Evolutionary conservation across 30 jellyfish, hydroid and myxozoan genomes (phyloP), one percentile per base, ranked within the genome.

Genomic region (Pelagia noctiluca): DNA sequence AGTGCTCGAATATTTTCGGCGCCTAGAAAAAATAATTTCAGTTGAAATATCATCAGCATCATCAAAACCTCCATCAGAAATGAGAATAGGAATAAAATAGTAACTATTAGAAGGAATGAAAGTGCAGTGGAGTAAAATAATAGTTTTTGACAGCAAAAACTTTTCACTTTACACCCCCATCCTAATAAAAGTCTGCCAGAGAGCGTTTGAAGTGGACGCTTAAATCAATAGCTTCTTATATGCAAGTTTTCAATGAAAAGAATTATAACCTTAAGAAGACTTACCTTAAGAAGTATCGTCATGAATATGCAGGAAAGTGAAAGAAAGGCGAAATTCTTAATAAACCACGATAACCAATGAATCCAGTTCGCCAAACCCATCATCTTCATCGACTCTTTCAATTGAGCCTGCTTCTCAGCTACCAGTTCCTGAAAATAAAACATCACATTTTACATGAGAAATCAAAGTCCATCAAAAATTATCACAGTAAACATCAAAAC

Each of bases 321-420:
- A 35, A 88, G 89, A 61, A 93, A 93, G 19, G 72, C 31, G 36
- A 87, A 60, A 54, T 68, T 75, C 76, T 93, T 93, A 1, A 87
- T n/a, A 64, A 93, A 86, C 98, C 98, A 93, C 25, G 96, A 70
- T 7, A 72, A 35, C 98, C 98, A 93, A 60, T 93, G 98, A 52
- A 93, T 69, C 98, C 98, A 93, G 67, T 93, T 93, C 21, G 97
- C 84, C 10, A 93, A 83, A 11, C 98, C 98, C 98, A 93, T 93
- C 98, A 93, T 93, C 61, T 93, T 93, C 98, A 93, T 93, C 21
- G 97, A 85, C 61, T 93, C 98, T 57, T 88, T 93, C 32, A 93
- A 75, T 8, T 97, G 93, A 28, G 46, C 60, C 50, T 87, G 83
- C 82, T 93, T 93, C 79, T 93, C 98, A 68, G 97, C 89, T 7